phyloP scores from a whole-genome alignment of 2,113 vertebrate species.

The Petrocephalus zakoni region DNA sequence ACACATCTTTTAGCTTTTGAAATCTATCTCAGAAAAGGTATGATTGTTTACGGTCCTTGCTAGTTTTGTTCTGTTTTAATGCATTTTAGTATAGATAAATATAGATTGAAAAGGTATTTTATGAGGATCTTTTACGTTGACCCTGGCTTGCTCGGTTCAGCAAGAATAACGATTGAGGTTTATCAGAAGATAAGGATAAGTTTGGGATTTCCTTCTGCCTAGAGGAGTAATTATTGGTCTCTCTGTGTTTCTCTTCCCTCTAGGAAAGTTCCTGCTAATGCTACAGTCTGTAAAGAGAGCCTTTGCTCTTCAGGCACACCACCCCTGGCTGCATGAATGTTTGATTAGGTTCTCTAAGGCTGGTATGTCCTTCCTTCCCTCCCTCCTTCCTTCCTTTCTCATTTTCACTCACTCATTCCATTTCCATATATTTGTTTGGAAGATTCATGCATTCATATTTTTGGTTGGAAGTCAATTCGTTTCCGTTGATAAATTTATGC shows the following conservation, averaged over 20 bases:
- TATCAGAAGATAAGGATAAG: neutral
- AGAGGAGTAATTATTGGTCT: neutral
- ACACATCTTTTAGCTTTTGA: conserved; percentile 98
- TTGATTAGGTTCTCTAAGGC: conserved; percentile 94
- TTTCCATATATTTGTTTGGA: neutral
- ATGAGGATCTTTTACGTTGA: neutral
- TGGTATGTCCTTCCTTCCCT: conserved; percentile 52
- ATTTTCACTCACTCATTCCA: neutral
- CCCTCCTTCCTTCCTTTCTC: neutral
- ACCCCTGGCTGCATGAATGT: conserved; percentile 99
- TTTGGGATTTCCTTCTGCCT: neutral
- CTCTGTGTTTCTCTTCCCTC: conserved; percentile 21
- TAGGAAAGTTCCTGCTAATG: conserved; percentile 96
- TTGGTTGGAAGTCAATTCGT: neutral
- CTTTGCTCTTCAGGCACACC: conserved; percentile 78
- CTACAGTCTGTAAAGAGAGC: conserved; percentile 97
- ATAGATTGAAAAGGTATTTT: neutral
- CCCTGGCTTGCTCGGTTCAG: neutral
- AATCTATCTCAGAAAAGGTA: conserved; percentile 99
- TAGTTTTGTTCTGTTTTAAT: neutral
- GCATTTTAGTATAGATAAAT: too few species aligned
- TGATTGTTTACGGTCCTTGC: neutral
- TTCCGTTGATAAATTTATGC: neutral
- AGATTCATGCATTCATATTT: neutral
- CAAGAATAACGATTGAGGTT: neutral